A percentile compares a stretch with the other conserved stretches of the same genome.
Evolutionary conservation across 2,113 vertebrate genomes (phyloP).

Genomic region (Pampusana beccarii): DNA sequence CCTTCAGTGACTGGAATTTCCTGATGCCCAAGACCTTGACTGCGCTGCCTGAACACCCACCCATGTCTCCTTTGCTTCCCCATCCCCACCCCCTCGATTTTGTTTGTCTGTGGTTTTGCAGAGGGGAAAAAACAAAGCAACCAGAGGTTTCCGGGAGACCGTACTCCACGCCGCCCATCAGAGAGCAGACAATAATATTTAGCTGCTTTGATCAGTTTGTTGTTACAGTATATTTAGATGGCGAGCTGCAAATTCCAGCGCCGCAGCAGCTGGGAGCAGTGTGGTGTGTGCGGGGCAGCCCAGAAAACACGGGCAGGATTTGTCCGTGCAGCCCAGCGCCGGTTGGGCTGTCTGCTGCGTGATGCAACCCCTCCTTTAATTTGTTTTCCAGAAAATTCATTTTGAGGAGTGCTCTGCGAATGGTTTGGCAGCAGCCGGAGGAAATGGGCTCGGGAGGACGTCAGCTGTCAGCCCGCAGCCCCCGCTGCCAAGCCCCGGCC

Average conservation of each 20-base stretch:
- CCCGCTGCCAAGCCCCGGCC: neutral
- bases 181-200: neutral
- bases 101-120: constrained; percentile 6
- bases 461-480: neutral
- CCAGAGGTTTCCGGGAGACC: neutral
- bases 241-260: neutral
- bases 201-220: neutral
- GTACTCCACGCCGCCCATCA: fast-evolving
- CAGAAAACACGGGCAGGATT: neutral
- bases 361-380: constrained; percentile 36
- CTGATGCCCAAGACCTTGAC: neutral
- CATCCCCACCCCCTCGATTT: fast-evolving
- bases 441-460: neutral
- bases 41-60: neutral
- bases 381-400: constrained; percentile 65
- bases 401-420: neutral
- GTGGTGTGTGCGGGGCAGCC: neutral
- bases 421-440: neutral
- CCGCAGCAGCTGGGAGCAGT: neutral
- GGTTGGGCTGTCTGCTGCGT: constrained; percentile 1
- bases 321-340: neutral
- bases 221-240: neutral
- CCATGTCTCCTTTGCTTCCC: neutral
- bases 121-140: fast-evolving
- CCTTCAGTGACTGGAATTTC: constrained; percentile 42